Base-by-base conservation (phyloP, 2,888 invertebrate species). In the Linnaemya vulpina region DNA sequence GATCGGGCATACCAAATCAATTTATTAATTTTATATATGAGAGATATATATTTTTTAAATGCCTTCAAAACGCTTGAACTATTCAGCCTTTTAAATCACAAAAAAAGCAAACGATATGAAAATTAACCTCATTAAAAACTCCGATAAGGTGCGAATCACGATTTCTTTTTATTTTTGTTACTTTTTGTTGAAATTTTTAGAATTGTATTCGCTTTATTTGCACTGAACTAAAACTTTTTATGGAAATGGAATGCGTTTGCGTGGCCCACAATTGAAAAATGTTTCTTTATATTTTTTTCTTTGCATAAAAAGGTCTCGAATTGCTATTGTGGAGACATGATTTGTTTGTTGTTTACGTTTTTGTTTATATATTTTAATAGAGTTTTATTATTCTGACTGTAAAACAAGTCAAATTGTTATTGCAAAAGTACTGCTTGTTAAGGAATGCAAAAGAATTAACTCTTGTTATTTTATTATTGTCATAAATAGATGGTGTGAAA, bases 111-210 rank as follows among this genome's bases (percentile, higher is more conserved):
- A 60, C 22, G 9, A 30, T 43, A 58, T n/a, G 22, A 70, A 78
- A 78, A 30, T 74, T 74, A 67, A 68, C 58, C 80, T 13, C 67
- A 74, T 67, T 60, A 60, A 60, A 67, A 8, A 38, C 13, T 58
- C n/a, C 20, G 62, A 73, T 76, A 84, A 84, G 62, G 60, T 76
- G 76, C 80, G 40, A 80, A 46, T 80, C 76, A 80, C 76, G 80
- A 80, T 68, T 84, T 80, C 58, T 62, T 76, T 58, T 65, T 11
- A 30, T 58, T 79, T 7, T 62, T 60, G 22, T 62, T 11, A 60
- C 7, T 68, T 62, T 67, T 49, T 20, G 9, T 55, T 35, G 8
- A 3, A 30, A 30, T 35, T 60, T 65, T 60, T 58, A 15, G 22
- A 58, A 17, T 75, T 51, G 60, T 25, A 15, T 46, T 62, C 17